phyloP scores from a whole-genome alignment of 1,140 invertebrate genomes.

The Globodera rostochiensis region DNA sequence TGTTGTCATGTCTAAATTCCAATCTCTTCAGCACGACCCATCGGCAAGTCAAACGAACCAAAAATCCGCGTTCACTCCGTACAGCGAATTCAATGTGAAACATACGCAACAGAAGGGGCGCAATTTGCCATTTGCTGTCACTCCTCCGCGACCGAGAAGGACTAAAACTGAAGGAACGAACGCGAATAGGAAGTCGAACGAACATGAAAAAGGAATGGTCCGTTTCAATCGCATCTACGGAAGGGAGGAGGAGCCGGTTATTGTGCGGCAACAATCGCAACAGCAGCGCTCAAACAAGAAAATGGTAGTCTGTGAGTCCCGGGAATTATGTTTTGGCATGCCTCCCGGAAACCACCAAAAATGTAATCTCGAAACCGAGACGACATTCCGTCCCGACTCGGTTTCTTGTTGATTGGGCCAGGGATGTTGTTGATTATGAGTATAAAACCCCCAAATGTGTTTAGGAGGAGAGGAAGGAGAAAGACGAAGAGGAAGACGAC shows the following conservation, averaged over 20 bases:
- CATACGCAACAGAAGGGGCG: conserved; percentile 1
- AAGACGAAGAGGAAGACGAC: not conserved
- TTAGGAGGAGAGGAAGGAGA: conserved; percentile 1
- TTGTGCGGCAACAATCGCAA: conserved; percentile 14
- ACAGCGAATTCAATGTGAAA: conserved; percentile 14
- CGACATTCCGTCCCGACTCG: no score
- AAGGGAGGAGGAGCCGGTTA: conserved; percentile 19
- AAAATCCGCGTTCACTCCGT: conserved; percentile 28
- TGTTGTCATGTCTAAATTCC: not conserved
- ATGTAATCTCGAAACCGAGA: no score
- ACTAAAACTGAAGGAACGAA: not conserved
- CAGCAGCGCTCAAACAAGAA: not conserved
- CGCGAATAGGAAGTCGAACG: not conserved
- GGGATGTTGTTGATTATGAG: no score
- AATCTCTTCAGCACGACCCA: not conserved
- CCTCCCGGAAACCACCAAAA: no score
- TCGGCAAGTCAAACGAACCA: not conserved
- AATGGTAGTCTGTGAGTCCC: not conserved
- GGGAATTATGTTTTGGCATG: no score
- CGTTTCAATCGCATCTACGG: conserved; percentile 9
- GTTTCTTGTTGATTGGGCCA: no score
- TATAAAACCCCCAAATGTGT: no score
- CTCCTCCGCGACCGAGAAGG: conserved; percentile 6
- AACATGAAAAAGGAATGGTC: not conserved
- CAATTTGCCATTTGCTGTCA: conserved; percentile 11